Percentiles rank a stretch among this genome's conserved stretches.
These are phyloP conservation scores for Cataglyphis cursor DNA, from an alignment of 2,888 invertebrate species.

Conservation along the genomic window DNA sequence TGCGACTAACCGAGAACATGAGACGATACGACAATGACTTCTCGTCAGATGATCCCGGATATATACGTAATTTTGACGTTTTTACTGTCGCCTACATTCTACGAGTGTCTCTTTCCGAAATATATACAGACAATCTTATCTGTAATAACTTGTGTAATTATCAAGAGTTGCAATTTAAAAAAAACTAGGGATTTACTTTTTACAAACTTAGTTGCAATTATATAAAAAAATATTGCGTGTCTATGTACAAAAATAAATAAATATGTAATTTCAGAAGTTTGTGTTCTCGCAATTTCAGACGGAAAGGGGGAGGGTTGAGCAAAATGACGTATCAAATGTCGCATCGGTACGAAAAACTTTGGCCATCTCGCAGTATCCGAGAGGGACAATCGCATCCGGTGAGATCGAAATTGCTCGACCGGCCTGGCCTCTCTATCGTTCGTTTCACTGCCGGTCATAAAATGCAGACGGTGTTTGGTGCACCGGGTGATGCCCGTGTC, in stretches of 20 bases:
- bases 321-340: constrained; percentile 41
- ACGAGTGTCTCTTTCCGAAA: background rate
- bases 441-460: constrained; percentile 67
- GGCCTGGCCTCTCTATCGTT: constrained; percentile 48
- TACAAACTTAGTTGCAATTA: background rate
- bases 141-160: background rate
- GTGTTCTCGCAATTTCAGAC: constrained; percentile 6
- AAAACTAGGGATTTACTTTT: background rate
- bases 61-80: constrained; percentile 32
- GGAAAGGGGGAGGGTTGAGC: constrained; percentile 3
- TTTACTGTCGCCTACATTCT: background rate
- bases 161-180: background rate
- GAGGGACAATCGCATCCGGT: constrained; percentile 45
- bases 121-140: background rate
- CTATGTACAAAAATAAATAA: background rate
- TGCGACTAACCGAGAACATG: constrained; percentile 27
- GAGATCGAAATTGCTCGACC: constrained; percentile 64
- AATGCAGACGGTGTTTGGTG: constrained; percentile 67
- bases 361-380: constrained; percentile 43
- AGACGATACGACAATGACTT: constrained; percentile 22
- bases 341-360: constrained; percentile 32
- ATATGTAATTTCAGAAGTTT: background rate
- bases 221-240: background rate
- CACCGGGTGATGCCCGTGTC: constrained; percentile 44
- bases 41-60: constrained; percentile 20